These are phyloP conservation scores for Sitta europaea DNA, from an alignment of 2,113 vertebrate genomes.

Conservation along the genomic window DNA sequence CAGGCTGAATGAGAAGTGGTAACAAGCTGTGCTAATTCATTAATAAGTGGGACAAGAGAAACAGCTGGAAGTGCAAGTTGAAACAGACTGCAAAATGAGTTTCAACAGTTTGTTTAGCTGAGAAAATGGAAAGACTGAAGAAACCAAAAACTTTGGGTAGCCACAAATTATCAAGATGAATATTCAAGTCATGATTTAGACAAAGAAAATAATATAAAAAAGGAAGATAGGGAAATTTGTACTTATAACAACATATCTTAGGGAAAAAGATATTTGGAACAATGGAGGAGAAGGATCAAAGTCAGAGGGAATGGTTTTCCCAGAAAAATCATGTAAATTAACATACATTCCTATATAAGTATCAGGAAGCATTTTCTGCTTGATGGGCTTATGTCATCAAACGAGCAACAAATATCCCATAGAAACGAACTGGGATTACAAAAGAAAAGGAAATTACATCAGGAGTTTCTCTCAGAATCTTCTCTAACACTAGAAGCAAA, in stretches of 20 bases:
- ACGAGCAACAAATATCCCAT: not conserved
- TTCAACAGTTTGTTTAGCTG: not conserved
- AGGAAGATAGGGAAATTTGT: not conserved
- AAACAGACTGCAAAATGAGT: not conserved
- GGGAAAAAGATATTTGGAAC: not conserved
- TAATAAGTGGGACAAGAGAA: not conserved
- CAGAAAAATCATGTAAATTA: not conserved
- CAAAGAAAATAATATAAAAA: not conserved
- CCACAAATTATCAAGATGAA: not conserved
- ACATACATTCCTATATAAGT: not conserved
- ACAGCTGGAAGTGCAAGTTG: not conserved
- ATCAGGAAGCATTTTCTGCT: not conserved
- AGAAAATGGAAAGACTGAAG: not conserved
- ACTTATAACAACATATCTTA: rapidly evolving
- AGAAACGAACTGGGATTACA: not conserved
- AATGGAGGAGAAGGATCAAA: not conserved
- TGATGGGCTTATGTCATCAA: not conserved
- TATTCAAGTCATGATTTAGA: not conserved
- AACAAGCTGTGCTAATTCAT: not conserved
- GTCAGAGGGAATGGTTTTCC: not conserved
- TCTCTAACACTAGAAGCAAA: not conserved
- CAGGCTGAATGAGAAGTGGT: not conserved
- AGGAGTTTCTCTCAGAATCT: not conserved
- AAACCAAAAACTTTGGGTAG: not conserved
- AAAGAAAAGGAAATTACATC: not conserved